Conservation (phyloP, 2,113 vertebrate genomes). For the Excalfactoria chinensis region DNA sequence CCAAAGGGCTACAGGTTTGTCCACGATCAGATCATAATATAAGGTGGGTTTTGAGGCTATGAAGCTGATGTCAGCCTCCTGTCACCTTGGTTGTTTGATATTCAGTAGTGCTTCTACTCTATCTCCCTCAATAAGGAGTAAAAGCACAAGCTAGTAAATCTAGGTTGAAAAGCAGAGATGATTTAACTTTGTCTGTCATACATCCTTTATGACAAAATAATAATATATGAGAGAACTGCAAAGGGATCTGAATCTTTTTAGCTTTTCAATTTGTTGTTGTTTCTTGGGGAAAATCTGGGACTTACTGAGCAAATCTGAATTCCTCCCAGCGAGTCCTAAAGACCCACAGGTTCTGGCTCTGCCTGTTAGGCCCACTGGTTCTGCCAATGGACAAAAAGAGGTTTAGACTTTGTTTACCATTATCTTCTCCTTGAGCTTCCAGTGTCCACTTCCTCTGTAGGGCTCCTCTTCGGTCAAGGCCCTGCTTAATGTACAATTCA, state of each 20-base stretch:
- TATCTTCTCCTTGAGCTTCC: not conserved
- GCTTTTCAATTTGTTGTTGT: not conserved
- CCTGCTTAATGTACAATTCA: not conserved
- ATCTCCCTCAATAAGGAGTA: not conserved
- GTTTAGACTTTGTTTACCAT: not conserved
- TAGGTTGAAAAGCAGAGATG: not conserved
- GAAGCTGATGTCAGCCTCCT: not conserved
- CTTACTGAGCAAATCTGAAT: not conserved
- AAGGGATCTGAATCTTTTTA: not conserved
- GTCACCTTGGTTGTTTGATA: not conserved
- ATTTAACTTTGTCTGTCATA: not conserved
- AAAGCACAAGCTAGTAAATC: not conserved
- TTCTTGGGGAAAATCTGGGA: not conserved
- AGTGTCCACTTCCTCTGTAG: not conserved
- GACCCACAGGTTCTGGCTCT: not conserved
- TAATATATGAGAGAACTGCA: not conserved
- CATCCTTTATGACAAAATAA: not conserved
- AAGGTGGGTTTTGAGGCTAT: not conserved
- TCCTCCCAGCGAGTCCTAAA: not conserved
- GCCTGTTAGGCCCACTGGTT: not conserved
- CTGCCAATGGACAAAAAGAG: not conserved
- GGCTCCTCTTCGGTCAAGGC: not conserved
- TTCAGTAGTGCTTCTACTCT: accelerated
- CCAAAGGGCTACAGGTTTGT: not conserved
- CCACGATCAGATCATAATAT: not conserved